Evolutionary conservation across 2,113 vertebrate genomes (phyloP).

Genomic region (Pampusana beccarii): DNA sequence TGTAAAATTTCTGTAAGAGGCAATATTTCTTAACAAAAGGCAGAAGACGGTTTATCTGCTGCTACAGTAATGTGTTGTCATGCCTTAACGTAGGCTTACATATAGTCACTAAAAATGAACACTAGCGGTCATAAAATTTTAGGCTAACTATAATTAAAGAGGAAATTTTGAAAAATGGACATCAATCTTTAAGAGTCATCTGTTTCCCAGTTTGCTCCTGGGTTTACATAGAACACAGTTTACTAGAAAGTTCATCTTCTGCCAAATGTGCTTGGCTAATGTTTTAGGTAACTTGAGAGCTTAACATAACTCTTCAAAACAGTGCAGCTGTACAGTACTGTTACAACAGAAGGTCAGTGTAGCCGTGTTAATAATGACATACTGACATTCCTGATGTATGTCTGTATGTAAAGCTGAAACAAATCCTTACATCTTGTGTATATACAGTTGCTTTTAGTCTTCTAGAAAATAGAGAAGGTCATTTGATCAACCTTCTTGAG

Average conservation of each 20-base stretch:
- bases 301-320: not conserved
- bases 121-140: not conserved
- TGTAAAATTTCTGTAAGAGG: not conserved
- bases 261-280: not conserved
- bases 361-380: not conserved
- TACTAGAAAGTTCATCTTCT: not conserved
- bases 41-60: not conserved
- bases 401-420: not conserved
- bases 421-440: not conserved
- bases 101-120: not conserved
- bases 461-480: not conserved
- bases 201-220: not conserved
- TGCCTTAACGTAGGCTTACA: not conserved
- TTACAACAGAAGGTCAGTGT: not conserved
- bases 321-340: not conserved
- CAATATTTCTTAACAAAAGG: not conserved
- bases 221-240: not conserved
- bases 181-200: not conserved
- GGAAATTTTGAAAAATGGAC: not conserved
- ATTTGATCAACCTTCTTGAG: not conserved
- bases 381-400: not conserved
- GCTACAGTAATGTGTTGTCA: not conserved
- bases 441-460: not conserved
- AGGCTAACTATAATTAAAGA: not conserved
- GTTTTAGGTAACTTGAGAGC: not conserved